A percentile compares a stretch with the other conserved stretches of the same genome.
phyloP scores from a whole-genome alignment of 2,113 vertebrate genomes.

The Oceanites oceanicus region DNA sequence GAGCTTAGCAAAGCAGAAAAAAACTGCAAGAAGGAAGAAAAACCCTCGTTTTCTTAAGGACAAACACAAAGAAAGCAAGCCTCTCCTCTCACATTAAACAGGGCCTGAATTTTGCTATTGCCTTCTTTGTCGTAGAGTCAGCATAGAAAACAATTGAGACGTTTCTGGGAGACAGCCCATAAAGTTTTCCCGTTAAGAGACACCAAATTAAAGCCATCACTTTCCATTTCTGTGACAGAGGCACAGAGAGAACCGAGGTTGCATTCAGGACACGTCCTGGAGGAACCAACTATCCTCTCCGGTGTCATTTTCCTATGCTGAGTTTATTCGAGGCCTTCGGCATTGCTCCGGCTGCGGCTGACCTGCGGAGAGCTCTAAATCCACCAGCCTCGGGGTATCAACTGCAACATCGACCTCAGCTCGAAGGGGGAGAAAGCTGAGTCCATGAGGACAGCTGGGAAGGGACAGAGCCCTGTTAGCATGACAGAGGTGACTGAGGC shows the following conservation, averaged over 20 bases:
- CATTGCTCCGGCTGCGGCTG: neutral
- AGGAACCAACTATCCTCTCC: neutral
- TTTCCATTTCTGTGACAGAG: slow-evolving; percentile 4
- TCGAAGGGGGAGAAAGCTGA: neutral
- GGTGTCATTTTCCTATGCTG: slow-evolving; percentile 18
- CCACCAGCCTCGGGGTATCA: neutral
- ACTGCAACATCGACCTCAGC: neutral
- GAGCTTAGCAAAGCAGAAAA: neutral
- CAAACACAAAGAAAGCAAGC: neutral
- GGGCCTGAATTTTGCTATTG: neutral
- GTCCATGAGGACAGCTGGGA: neutral
- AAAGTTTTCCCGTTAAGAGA: slow-evolving; percentile 9
- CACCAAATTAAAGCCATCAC: slow-evolving; percentile 33
- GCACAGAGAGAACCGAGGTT: neutral
- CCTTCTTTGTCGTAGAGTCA: neutral
- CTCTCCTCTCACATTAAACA: neutral
- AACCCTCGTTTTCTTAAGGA: neutral
- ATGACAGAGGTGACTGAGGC: neutral
- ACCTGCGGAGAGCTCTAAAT: slow-evolving; percentile 26
- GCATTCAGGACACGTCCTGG: slow-evolving; percentile 43
- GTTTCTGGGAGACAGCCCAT: neutral
- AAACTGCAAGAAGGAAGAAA: neutral
- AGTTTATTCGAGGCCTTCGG: slow-evolving; percentile 29
- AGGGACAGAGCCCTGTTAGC: neutral
- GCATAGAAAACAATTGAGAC: neutral